Evolutionary conservation across 2,888 invertebrate genomes (phyloP), one percentile per base, ranked within the genome.

Genomic region (Ctena decussata): DNA sequence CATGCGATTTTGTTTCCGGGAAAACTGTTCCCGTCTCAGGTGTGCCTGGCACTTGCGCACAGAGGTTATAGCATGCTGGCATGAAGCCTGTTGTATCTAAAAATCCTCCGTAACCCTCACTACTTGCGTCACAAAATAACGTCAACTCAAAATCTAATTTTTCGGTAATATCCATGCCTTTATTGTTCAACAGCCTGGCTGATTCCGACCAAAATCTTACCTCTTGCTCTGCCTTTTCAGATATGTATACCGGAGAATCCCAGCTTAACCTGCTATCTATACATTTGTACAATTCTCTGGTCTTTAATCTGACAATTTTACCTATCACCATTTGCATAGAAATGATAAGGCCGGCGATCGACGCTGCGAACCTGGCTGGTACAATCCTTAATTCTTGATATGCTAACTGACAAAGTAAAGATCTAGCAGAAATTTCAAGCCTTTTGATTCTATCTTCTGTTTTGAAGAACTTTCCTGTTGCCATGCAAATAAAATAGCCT

Each of bases 241-340:
- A 60, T 12, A 73, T 32, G 5, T 27, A n/a, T 3, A 82, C 46
- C 18, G 77, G 77, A 32, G 77, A 71, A 24, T 74, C 73, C 77
- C 82, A 82, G 32, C 84, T 84, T 18, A 76, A 79, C 72, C 80
- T 70, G 2, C 57, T 12, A 2, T 75, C 44, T 39, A 79, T 76
- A 71, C 76, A 79, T 21, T 49, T 74, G 35, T 76, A 80, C 44
- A 84, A 37, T 27, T 57, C 49, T 41, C 79, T 70, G 6, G 77
- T 82, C 65, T 37, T 72, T 24, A 75, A 39, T 30, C 65, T 37
- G 5, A 77, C 77, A 1, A 39, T 44, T 6, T 74, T 72, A 12
- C 76, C 81, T 70, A 81, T 70, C 21, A 41, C 83, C 8, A 27
- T 21, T 27, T 79, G 74, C 41, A 75, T n/a, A n/a, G 79, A 83